Base-by-base conservation (phyloP, 2,113 vertebrate species). In the Camelus dromedarius region DNA sequence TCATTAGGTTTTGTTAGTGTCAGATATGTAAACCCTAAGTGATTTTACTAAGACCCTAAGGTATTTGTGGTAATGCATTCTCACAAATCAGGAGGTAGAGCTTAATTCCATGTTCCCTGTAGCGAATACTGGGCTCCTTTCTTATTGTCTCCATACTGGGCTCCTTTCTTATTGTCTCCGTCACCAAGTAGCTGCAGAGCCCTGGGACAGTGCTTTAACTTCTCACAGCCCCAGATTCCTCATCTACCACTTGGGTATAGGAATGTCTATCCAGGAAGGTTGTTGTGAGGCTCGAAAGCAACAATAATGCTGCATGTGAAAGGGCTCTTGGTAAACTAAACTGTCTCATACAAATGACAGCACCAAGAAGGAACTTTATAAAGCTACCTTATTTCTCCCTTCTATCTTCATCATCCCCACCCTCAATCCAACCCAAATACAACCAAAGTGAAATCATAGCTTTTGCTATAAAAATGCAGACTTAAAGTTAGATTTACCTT, bases 391-490 rank as follows among this genome's bases (percentile, higher is more conserved):
- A 77, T 54, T 54, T 89, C 28, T 42, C 50, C 15, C 46, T 89
- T 56, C 24, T 26, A 62, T 54, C 46, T 28, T 88, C 22, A 35
- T 67, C 18, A 54, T 62, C 24, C 6, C 10, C 20, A 58, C 9
- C 28, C 32, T 58, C 50, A 72, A n/a, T 46, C 26, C 24, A 60
- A 14, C 62, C 76, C 48, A 73, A 82, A 58, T 48, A 46, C 16
- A 89, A 82, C 8, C 58, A 64, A 72, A 70, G 22, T 50, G 77
- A 77, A 84, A 83, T 9, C 20, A 58, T 42, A 48, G 22, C 38
- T 92, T 91, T 90, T 70, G 18, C 42, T 88, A 90, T 56, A 87
- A 82, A 82, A 91, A 82, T 72, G 16, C 11, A 96, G 62, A 42
- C 54, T 58, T 90, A 72, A 26, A 6, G 5, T 79, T 79, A 38